Percentiles rank a stretch among this genome's conserved stretches.
These are phyloP conservation scores for Cheiracanthium punctorium DNA, from an alignment of 2,888 invertebrate species.

Conservation along the genomic window DNA sequence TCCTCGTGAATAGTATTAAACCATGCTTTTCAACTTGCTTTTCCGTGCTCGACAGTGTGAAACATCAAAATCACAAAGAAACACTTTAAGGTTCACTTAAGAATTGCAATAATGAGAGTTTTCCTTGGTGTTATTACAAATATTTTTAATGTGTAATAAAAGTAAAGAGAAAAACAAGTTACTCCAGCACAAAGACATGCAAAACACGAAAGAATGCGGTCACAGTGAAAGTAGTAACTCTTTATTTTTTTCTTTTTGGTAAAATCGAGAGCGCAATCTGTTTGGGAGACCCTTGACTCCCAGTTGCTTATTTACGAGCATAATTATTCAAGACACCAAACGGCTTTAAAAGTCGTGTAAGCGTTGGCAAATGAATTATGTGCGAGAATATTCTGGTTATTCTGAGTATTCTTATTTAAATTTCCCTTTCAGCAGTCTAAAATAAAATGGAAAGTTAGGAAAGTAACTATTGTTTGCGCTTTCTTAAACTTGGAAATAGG, in stretches of 20 bases:
- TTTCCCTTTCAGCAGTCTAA: too few species aligned
- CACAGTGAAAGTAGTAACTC: slow-evolving; percentile 3
- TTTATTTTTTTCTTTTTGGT: neutral
- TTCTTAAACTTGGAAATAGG: too few species aligned
- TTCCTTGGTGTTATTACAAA: neutral
- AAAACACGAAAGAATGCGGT: slow-evolving; percentile 17
- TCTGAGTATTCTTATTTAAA: too few species aligned
- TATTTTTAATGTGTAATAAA: neutral
- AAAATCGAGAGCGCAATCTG: slow-evolving; percentile 7
- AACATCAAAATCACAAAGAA: too few species aligned
- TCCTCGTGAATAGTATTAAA: too few species aligned
- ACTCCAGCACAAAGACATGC: neutral
- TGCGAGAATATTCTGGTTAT: too few species aligned
- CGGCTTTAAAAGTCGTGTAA: neutral
- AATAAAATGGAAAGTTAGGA: too few species aligned
- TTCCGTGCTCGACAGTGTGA: too few species aligned
- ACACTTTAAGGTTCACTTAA: slow-evolving; percentile 1
- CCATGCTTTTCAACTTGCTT: too few species aligned
- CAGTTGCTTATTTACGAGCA: neutral
- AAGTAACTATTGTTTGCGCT: too few species aligned
- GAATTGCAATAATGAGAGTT: neutral
- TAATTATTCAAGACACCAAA: neutral
- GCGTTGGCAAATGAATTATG: too few species aligned
- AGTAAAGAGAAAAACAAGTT: neutral
- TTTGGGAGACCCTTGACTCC: neutral